Evolutionary conservation across 2,888 invertebrate genomes (phyloP), one percentile per base, ranked within the genome.

Genomic region (Orthosia cruda): DNA sequence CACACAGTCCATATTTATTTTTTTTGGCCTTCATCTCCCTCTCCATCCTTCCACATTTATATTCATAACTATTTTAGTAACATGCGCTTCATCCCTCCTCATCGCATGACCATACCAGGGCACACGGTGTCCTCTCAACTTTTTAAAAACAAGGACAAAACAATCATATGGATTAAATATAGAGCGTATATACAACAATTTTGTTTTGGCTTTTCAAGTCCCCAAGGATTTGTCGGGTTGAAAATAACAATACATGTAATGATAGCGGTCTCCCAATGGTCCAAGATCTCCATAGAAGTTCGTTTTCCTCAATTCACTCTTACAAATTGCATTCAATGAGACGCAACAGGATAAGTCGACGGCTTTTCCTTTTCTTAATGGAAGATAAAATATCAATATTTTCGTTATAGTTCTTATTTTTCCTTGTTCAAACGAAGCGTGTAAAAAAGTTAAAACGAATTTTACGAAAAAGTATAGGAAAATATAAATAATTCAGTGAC

Each of bases 321-420:
- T 59, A 85, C 77, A 77, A 83, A 83, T 83, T 82, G 78, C 70
- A 77, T 77, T 67, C 71, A 77, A 70, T 77, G 83, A 85, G 69
- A 73, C 62, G 83, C 72, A 77, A 83, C 72, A 85, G 72, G 67
- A 70, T 59, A 45, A 15, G 11, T 50, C 7, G 11, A 50, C 11
- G 20, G 23, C 61, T 32, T 66, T 61, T 32, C 13, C 52, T 52
- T n/a, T 12, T 11, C n/a, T 9, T 45, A 81, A 71, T 62, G 52
- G 40, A 62, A n/a, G 50, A 65, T 47, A 40, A 71, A 75, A 84
- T 65, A 68, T 68, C 49, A 52, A 68, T 68, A 23, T 66, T 45
- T 32, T 49, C 7, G 5, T 62, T 50, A 58, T 45, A 4, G 0
- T 49, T 15, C 5, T 4, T 4, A 13, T 61, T 40, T 73, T 20